Percentiles rank a stretch among this genome's conserved stretches.
phyloP scores from a whole-genome alignment of 2,797 vertebrate genomes.

The Gymnothorax reevesii region DNA sequence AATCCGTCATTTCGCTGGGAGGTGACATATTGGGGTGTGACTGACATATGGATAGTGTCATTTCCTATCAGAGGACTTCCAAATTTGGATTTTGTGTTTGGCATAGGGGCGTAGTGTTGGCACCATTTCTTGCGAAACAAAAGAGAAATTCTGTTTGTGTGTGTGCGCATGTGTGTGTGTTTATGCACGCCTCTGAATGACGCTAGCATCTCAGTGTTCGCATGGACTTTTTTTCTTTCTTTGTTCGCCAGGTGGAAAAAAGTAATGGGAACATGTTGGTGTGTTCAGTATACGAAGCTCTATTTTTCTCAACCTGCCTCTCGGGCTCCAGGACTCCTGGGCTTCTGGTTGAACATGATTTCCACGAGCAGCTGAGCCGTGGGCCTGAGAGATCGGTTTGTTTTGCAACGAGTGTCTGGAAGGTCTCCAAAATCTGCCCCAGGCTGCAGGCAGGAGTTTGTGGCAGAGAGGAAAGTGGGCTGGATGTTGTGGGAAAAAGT shows the following conservation, averaged over 20 bases:
- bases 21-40: neutral
- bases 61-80: neutral
- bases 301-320: neutral
- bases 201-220: too few species aligned
- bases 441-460: neutral
- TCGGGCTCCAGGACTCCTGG: neutral
- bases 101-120: neutral
- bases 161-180: neutral
- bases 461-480: neutral
- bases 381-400: neutral
- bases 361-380: neutral
- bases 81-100: slow-evolving; percentile 5
- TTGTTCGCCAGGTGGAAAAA: neutral
- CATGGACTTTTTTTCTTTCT: too few species aligned
- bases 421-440: neutral
- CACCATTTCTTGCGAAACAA: neutral
- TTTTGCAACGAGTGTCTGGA: neutral
- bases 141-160: neutral
- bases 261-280: neutral
- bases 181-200: neutral
- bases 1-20: neutral
- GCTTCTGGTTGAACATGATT: slow-evolving; percentile 12
- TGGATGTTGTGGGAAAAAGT: slow-evolving; percentile 14
- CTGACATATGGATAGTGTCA: neutral
- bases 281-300: neutral